Percentiles rank a stretch among this genome's conserved stretches.
Evolutionary conservation across 2,797 vertebrate genomes (phyloP).

Genomic region (Aulostomus chinensis): DNA sequence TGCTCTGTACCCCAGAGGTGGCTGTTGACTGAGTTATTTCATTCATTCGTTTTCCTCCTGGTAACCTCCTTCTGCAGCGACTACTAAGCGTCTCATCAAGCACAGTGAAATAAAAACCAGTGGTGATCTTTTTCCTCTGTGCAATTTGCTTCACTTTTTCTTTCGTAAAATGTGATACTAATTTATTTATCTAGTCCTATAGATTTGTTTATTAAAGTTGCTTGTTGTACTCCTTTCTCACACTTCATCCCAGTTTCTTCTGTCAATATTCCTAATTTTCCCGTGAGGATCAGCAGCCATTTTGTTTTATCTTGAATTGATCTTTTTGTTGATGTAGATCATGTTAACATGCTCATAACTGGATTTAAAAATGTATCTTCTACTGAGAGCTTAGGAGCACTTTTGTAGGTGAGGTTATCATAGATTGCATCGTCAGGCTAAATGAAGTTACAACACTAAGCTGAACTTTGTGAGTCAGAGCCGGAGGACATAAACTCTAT

Average conservation of each 20-base stretch:
- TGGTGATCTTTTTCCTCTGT: no score
- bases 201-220: no score
- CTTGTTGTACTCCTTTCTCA: no score
- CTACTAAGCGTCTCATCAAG: no score
- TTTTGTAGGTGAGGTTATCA: conserved; percentile 4
- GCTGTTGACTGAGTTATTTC: background rate
- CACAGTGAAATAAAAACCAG: no score
- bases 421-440: background rate
- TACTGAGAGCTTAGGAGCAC: conserved; percentile 3
- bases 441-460: conserved; percentile 11
- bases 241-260: no score
- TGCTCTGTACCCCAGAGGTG: background rate
- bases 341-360: conserved; percentile 20
- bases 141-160: no score
- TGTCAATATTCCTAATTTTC: conserved; percentile 37
- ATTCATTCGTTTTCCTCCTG: no score
- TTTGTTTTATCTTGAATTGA: conserved; percentile 18
- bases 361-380: conserved; percentile 8
- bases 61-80: no score
- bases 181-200: background rate
- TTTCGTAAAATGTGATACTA: conserved; percentile 1
- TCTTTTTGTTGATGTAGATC: conserved; percentile 24
- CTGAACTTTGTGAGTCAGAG: conserved; percentile 9
- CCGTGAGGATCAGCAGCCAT: conserved; percentile 9
- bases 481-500: conserved; percentile 1